These are phyloP conservation scores for Liparis tanakae DNA, from an alignment of 2,797 vertebrate genomes.

Conservation along the genomic window DNA sequence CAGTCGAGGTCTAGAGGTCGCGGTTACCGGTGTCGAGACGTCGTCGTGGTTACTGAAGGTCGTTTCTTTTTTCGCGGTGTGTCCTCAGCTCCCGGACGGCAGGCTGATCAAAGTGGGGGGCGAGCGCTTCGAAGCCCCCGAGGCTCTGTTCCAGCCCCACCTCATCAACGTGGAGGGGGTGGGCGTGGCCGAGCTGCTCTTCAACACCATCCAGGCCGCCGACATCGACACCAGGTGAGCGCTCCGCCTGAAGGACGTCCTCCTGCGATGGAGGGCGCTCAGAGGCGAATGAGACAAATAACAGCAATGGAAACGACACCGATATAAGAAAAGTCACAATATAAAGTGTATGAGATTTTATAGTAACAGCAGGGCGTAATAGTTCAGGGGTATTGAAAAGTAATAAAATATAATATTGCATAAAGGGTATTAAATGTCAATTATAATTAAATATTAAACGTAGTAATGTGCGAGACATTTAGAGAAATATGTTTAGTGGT, in stretches of 20 bases:
- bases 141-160: conserved; percentile 93
- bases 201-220: conserved; percentile 94
- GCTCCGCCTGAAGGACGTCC: too few species aligned
- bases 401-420: too few species aligned
- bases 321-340: background rate
- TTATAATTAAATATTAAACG: too few species aligned
- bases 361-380: too few species aligned
- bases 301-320: too few species aligned
- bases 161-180: conserved; percentile 94
- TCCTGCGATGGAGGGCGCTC: too few species aligned
- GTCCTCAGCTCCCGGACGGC: conserved; percentile 89
- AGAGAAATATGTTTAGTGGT: too few species aligned
- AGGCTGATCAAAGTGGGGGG: conserved; percentile 93
- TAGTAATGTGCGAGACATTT: too few species aligned
- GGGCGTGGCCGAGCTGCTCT: conserved; percentile 92
- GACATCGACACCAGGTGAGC: conserved; percentile 92
- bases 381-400: too few species aligned
- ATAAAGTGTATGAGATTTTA: background rate
- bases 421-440: too few species aligned
- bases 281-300: too few species aligned
- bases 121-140: conserved; percentile 92
- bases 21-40: too few species aligned
- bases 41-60: background rate
- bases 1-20: background rate
- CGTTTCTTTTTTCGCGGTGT: background rate